Evolutionary conservation across 1,140 invertebrate species (phyloP).

Genomic region (Cydia strobilella): DNA sequence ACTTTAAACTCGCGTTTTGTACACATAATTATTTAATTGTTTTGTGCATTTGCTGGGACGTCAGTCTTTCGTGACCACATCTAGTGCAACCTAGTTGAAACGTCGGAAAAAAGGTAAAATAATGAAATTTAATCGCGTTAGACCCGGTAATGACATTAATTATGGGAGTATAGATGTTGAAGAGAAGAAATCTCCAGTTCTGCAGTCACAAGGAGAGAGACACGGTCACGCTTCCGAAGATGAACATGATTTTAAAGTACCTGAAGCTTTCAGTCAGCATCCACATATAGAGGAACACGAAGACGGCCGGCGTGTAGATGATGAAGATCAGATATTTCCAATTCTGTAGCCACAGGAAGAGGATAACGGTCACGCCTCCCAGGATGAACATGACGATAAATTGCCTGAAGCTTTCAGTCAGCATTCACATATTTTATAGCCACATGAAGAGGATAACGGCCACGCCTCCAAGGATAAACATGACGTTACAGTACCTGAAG

Average conservation of each 20-base stretch:
- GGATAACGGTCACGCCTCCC: conserved; percentile 85
- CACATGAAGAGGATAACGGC: conserved; percentile 85
- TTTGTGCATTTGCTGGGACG: too few species aligned
- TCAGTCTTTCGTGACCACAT: too few species aligned
- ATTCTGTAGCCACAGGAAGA: conserved; percentile 84
- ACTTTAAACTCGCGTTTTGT: too few species aligned
- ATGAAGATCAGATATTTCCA: conserved; percentile 86
- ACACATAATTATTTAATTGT: too few species aligned
- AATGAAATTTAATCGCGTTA: too few species aligned
- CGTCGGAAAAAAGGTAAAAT: too few species aligned
- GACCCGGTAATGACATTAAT: too few species aligned
- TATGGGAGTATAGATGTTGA: conserved; percentile 83
- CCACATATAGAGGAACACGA: conserved; percentile 83
- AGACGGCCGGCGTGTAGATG: conserved; percentile 84
- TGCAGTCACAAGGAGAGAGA: conserved; percentile 84
- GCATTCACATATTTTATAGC: conserved; percentile 82
- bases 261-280: conserved; percentile 83
- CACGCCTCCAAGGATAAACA: conserved; percentile 87
- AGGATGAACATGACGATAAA: conserved; percentile 87
- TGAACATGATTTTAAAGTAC: conserved; percentile 45
- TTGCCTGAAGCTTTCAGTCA: conserved; percentile 82
- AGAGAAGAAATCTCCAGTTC: conserved; percentile 86
- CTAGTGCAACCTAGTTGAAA: too few species aligned
- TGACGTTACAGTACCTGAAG: conserved; percentile 60
- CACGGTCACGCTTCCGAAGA: conserved; percentile 85